Evolutionary conservation across 2,113 vertebrate species (phyloP).

Genomic region (Apodemus sylvaticus): DNA sequence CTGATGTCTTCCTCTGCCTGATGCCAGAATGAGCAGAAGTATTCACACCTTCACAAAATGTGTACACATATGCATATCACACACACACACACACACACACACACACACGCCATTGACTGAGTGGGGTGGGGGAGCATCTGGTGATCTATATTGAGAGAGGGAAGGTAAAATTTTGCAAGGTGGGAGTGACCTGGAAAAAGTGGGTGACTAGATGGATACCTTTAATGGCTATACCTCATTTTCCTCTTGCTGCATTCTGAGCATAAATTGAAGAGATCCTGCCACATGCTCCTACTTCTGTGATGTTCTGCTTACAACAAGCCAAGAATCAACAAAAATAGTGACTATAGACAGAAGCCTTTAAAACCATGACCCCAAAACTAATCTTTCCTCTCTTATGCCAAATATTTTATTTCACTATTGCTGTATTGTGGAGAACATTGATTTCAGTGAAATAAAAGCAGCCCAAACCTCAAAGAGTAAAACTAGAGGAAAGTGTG

Average conservation of each 20-base stretch:
- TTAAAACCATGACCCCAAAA: not conserved
- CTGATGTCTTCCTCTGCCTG: not conserved
- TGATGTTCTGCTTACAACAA: not conserved
- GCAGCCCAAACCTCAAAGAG: not conserved
- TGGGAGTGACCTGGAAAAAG: not conserved
- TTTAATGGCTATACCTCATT: not conserved
- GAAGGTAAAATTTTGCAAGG: not conserved
- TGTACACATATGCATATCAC: not conserved
- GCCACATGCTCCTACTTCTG: not conserved
- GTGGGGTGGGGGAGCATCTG: not conserved
- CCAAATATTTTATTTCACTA: not conserved
- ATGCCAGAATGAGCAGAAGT: not conserved
- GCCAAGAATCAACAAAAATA: not conserved
- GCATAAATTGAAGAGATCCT: not conserved
- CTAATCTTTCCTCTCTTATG: not conserved
- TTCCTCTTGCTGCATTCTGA: not conserved
- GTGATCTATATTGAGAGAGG: not conserved
- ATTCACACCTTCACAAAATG: not conserved
- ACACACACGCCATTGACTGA: not conserved
- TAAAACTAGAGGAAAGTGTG: not conserved
- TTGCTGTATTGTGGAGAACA: not conserved
- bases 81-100: not conserved
- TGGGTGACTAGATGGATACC: not conserved
- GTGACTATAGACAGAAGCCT: not conserved
- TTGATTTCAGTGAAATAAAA: not conserved